A percentile compares a stretch with the other conserved stretches of the same genome.
Evolutionary conservation across 2,113 vertebrate species (phyloP).

Genomic region (Alaudala cheleensis): DNA sequence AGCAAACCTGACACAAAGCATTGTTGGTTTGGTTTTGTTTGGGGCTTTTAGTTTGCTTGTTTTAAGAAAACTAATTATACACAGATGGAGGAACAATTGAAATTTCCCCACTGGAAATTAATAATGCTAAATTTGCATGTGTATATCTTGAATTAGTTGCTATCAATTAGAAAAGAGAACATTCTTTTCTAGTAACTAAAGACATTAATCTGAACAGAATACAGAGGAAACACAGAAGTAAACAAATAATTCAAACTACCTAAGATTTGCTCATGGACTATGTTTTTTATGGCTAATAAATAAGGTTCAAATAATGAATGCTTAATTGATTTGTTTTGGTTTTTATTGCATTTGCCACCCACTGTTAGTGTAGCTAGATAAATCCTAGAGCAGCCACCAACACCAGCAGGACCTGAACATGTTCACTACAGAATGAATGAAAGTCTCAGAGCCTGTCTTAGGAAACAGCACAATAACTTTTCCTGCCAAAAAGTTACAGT

Average conservation of each 20-base stretch:
- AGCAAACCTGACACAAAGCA: not conserved
- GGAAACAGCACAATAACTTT: not conserved
- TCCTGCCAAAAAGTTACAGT: not conserved
- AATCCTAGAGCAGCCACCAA: conserved; percentile 42
- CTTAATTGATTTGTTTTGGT: conserved; percentile 38
- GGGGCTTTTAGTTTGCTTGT: not conserved
- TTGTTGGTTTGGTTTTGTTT: not conserved
- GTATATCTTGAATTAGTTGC: not conserved
- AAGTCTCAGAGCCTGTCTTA: not conserved
- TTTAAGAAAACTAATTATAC: not conserved
- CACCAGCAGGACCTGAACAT: not conserved
- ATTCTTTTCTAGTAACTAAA: not conserved
- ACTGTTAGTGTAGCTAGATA: conserved; percentile 40
- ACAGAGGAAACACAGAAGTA: conserved; percentile 36
- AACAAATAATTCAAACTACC: conserved; percentile 72
- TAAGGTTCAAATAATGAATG: conserved; percentile 38
- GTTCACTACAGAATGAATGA: not conserved
- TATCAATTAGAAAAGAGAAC: conserved; percentile 39
- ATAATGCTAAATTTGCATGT: not conserved
- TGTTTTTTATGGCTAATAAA: conserved; percentile 49
- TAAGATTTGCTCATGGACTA: conserved; percentile 37
- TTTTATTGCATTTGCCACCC: conserved; percentile 45
- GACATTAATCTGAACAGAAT: conserved; percentile 46
- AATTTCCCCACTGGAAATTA: not conserved
- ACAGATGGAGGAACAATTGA: not conserved